Conservation (phyloP, 2,888 invertebrate genomes). For the Plutella xylostella region DNA sequence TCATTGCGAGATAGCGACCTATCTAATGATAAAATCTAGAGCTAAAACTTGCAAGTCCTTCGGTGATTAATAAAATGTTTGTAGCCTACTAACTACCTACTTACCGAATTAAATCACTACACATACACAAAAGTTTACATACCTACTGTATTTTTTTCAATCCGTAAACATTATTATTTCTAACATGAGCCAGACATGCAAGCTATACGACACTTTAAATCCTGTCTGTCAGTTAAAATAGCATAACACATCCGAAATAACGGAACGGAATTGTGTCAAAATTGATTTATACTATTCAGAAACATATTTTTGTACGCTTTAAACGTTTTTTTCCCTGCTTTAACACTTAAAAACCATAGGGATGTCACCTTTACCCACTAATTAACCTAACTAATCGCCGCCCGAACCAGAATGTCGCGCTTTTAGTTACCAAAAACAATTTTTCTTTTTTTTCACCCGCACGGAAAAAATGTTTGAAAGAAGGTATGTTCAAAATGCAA, state of each 20-base stretch:
- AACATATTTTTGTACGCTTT: constrained; percentile 22
- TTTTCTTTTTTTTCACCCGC: constrained; percentile 19
- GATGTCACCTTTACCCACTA: constrained; percentile 31
- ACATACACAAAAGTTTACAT: too few relatives aligned
- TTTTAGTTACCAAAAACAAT: constrained; percentile 30
- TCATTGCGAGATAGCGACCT: too few relatives aligned
- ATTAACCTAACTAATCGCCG: constrained; percentile 50
- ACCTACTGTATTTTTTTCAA: too few relatives aligned
- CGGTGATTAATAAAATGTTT: too few relatives aligned
- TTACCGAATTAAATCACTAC: too few relatives aligned
- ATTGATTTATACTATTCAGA: constrained; percentile 51
- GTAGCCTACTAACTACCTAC: too few relatives aligned
- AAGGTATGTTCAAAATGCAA: neutral
- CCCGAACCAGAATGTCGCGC: constrained; percentile 33
- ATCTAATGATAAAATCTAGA: too few relatives aligned
- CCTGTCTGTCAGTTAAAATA: constrained; percentile 55
- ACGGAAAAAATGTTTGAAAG: neutral
- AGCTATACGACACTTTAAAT: constrained; percentile 49
- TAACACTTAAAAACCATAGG: constrained; percentile 1
- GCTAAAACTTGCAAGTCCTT: too few relatives aligned
- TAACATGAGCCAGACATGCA: too few relatives aligned
- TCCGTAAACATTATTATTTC: too few relatives aligned
- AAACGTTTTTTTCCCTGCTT: neutral
- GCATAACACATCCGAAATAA: constrained; percentile 31
- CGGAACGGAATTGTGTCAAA: constrained; percentile 54